Evolutionary conservation across 2,113 vertebrate species (phyloP), one percentile per base, ranked within the genome.

Genomic region (Polyodon spathula): DNA sequence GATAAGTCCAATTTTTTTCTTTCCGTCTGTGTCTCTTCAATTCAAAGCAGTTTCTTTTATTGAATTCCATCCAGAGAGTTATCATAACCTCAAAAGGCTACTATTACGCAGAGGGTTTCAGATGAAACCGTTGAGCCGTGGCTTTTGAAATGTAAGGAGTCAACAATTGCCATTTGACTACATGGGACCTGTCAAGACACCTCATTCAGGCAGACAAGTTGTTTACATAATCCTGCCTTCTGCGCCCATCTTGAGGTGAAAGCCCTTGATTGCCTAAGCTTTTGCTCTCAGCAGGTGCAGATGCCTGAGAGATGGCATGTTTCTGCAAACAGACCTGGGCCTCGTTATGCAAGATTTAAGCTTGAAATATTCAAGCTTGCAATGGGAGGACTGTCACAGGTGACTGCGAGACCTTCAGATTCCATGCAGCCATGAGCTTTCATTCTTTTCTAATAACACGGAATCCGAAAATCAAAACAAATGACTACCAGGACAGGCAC

Each of bases 71-170:
- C 75, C 78, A 86, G 82, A 89, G 68, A 54, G 82, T 84, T 86
- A 90, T 86, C 83, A 86, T 86, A 90, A 88, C 83, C 84, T 87
- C 78, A 86, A 81, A 90, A 84, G 83, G 76, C 79, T 79, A 78
- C 82, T 78, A 71, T 85, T 88, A 88, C 75, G 80, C 77, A 81
- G 74, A 76, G 78, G 80, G 82, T 78, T 86, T 89, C 72, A 66
- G 72, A 78, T 79, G 78, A 81, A 89, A 79, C 76, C 74, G 78
- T 78, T 83, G 78, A 80, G 79, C 75, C 56, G 4, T 87, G 86
- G 81, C 81, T 76, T 71, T 73, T 54, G 66, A 82, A 80, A 83
- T 74, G 66, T 59, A 75, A 77, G 73, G 66, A 78, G 74, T 81
- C 68, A 57, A 74, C 78, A 84, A 78, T 78, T 78, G 80, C 78